These are phyloP conservation scores for Henicopernis longicauda DNA, from an alignment of 2,113 vertebrate species.

Conservation along the genomic window DNA sequence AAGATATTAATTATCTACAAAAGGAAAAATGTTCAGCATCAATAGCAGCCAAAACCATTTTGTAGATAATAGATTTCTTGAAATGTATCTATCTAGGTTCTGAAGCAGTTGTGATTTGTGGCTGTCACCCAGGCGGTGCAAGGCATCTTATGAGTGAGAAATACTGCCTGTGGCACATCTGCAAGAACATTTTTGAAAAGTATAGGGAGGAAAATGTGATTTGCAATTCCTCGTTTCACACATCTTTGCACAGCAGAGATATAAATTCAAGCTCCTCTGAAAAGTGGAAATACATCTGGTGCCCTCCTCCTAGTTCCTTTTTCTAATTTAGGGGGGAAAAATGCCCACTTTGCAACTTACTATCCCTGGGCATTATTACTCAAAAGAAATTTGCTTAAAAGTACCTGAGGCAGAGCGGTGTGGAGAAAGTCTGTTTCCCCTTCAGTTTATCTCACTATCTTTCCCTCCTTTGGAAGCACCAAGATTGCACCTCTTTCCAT, in stretches of 20 bases:
- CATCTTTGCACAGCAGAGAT: neutral
- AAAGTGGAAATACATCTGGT: neutral
- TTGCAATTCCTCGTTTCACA: neutral
- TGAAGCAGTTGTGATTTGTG: neutral
- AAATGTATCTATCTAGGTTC: neutral
- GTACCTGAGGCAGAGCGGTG: neutral
- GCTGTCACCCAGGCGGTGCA: neutral
- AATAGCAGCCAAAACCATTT: neutral
- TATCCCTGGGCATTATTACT: neutral
- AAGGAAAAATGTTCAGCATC: neutral
- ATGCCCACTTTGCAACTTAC: neutral
- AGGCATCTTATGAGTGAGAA: neutral
- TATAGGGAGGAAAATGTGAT: neutral
- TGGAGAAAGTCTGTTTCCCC: neutral
- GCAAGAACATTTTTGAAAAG: neutral
- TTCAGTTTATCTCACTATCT: neutral
- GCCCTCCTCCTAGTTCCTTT: neutral
- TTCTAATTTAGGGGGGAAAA: neutral
- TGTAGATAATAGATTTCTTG: neutral
- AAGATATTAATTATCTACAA: neutral
- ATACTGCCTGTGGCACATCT: neutral
- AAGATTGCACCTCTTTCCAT: neutral
- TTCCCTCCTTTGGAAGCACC: neutral
- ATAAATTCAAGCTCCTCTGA: neutral
- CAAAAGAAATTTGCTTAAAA: neutral